These are phyloP conservation scores for Psammodynastes pulverulentus DNA, from an alignment of 2,113 vertebrate genomes.

Conservation along the genomic window DNA sequence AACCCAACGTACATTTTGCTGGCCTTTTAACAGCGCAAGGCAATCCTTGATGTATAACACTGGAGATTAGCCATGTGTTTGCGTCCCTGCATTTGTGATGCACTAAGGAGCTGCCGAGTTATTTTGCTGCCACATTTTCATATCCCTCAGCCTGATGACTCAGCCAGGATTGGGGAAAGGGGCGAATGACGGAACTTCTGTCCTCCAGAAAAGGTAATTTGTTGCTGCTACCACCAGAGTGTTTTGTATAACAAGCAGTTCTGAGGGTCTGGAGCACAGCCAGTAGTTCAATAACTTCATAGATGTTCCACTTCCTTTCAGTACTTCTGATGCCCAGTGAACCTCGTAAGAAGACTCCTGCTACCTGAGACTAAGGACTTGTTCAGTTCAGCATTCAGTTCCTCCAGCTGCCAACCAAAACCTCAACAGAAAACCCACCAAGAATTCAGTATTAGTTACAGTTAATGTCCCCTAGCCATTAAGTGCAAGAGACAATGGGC, in stretches of 20 bases:
- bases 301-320: neutral
- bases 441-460: neutral
- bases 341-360: neutral
- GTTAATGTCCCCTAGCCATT: neutral
- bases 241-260: neutral
- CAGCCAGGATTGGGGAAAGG: neutral
- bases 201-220: neutral
- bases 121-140: neutral
- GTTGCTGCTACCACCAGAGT: neutral
- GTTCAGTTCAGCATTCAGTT: neutral
- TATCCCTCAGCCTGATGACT: neutral
- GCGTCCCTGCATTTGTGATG: no score
- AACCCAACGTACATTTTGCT: conserved; percentile 19
- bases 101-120: neutral
- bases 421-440: neutral
- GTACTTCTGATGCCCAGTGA: neutral
- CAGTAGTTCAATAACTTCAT: neutral
- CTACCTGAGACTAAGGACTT: neutral
- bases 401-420: neutral
- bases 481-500: neutral
- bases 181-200: neutral
- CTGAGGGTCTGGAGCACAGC: neutral
- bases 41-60: conserved; percentile 13
- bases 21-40: conserved; percentile 21
- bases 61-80: conserved; percentile 14